These are phyloP conservation scores for Carapus acus DNA, from an alignment of 2,797 vertebrate species.

Conservation along the genomic window DNA sequence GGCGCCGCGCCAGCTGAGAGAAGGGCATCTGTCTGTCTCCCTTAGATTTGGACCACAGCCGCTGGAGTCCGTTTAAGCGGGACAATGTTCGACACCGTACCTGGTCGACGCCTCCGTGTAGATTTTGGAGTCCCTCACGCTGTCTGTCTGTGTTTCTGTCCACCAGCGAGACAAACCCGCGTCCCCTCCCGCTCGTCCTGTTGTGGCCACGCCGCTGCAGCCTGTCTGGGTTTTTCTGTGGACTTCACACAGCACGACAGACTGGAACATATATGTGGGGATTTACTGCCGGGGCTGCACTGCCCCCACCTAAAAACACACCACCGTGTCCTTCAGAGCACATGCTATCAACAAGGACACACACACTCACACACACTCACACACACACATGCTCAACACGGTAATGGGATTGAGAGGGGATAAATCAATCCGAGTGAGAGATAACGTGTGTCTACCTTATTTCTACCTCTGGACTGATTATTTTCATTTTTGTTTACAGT, in stretches of 20 bases:
- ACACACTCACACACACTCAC: neutral
- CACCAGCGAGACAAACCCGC: conserved; percentile 38
- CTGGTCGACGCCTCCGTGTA: conserved; percentile 35
- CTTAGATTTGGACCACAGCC: conserved; percentile 39
- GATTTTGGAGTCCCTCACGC: conserved; percentile 39
- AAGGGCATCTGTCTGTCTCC: conserved; percentile 65
- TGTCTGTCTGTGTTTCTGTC: conserved; percentile 28
- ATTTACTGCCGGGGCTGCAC: conserved; percentile 3
- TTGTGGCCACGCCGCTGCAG: conserved; percentile 15
- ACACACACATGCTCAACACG: conserved; percentile 2
- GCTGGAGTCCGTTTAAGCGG: conserved; percentile 34
- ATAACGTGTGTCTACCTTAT: neutral
- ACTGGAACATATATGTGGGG: conserved; percentile 43
- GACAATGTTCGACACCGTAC: conserved; percentile 42
- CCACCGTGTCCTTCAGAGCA: conserved; percentile 52
- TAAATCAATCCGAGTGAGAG: conserved; percentile 19
- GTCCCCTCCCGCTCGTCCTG: conserved; percentile 14
- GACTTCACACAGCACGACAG: conserved; percentile 32
- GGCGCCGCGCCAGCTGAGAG: conserved; percentile 45
- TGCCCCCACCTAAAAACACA: conserved; percentile 15
- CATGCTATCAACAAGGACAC: conserved; percentile 20
- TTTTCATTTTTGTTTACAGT: conserved; percentile 19
- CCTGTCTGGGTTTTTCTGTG: conserved; percentile 27
- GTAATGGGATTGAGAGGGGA: conserved; percentile 18
- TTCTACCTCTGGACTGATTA: conserved; percentile 19